Conservation (phyloP, 2,113 vertebrate genomes). For the Danionella cerebrum region DNA sequence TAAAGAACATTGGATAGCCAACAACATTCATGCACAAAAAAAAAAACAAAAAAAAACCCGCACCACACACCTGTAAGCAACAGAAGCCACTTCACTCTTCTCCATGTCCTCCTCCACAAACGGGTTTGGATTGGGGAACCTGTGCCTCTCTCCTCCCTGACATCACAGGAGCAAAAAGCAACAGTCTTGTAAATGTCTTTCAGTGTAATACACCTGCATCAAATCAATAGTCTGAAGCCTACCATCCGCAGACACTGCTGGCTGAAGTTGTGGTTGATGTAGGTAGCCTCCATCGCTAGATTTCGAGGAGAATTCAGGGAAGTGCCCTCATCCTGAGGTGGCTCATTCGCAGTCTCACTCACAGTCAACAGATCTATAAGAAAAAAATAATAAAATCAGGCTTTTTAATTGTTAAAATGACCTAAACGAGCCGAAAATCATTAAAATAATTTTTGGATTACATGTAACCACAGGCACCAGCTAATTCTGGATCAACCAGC, state of each 20-base stretch:
- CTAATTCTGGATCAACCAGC: no score
- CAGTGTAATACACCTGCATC: no score
- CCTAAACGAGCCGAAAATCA: no score
- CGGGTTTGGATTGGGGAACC: slow-evolving; percentile 88
- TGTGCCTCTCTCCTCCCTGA: slow-evolving; percentile 86
- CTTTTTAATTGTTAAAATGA: no score
- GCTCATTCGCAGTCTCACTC: slow-evolving; percentile 96
- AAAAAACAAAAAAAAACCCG: no score
- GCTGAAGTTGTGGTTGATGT: slow-evolving; percentile 99
- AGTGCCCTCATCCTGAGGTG: slow-evolving; percentile 93
- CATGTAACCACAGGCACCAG: no score
- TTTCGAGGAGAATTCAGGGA: slow-evolving; percentile 97
- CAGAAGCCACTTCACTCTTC: slow-evolving; percentile 94
- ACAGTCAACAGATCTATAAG: slow-evolving; percentile 85
- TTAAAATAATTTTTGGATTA: no score
- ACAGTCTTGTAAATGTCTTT: no score
- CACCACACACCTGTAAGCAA: slow-evolving; percentile 85
- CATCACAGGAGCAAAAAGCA: not conserved
- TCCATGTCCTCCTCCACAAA: slow-evolving; percentile 97
- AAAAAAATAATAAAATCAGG: not conserved
- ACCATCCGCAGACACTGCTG: slow-evolving; percentile 95
- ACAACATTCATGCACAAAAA: no score
- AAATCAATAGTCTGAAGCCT: slow-evolving; percentile 20
- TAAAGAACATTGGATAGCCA: no score
- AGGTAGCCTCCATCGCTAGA: slow-evolving; percentile 96